Conservation (phyloP, 2,797 vertebrate species). For the Discoglossus pictus region DNA sequence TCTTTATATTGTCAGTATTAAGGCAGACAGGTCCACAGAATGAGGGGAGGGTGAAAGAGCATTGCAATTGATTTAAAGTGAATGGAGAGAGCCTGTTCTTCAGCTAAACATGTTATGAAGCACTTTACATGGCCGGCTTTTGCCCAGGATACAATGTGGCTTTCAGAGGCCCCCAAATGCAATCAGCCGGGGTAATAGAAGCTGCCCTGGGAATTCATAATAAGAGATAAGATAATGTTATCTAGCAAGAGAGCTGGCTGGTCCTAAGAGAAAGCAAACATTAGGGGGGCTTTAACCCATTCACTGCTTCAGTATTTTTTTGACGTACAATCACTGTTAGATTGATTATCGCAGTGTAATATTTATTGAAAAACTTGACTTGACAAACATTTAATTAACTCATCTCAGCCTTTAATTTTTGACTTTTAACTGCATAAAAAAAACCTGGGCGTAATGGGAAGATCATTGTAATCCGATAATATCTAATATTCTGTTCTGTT, state of each 20-base stretch:
- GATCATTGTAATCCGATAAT: too few relatives aligned
- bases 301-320: too few relatives aligned
- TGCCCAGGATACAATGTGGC: constrained; percentile 43
- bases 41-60: constrained; percentile 40
- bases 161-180: constrained; percentile 50
- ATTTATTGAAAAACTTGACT: too few relatives aligned
- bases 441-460: too few relatives aligned
- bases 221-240: constrained; percentile 52
- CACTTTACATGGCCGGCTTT: constrained; percentile 12
- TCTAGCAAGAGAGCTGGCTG: constrained; percentile 24
- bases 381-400: too few relatives aligned
- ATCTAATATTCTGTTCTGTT: too few relatives aligned
- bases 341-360: too few relatives aligned
- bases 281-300: not conserved
- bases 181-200: constrained; percentile 50
- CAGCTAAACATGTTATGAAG: constrained; percentile 22
- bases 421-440: too few relatives aligned
- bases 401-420: too few relatives aligned
- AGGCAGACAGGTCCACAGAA: constrained; percentile 34
- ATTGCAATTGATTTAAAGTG: constrained; percentile 53
- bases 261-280: constrained; percentile 15
- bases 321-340: too few relatives aligned
- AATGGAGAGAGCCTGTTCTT: constrained; percentile 1
- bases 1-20: constrained; percentile 53
- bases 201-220: constrained; percentile 45